phyloP scores from a whole-genome alignment of 1,140 invertebrate genomes.

The Bombus waltoni region DNA sequence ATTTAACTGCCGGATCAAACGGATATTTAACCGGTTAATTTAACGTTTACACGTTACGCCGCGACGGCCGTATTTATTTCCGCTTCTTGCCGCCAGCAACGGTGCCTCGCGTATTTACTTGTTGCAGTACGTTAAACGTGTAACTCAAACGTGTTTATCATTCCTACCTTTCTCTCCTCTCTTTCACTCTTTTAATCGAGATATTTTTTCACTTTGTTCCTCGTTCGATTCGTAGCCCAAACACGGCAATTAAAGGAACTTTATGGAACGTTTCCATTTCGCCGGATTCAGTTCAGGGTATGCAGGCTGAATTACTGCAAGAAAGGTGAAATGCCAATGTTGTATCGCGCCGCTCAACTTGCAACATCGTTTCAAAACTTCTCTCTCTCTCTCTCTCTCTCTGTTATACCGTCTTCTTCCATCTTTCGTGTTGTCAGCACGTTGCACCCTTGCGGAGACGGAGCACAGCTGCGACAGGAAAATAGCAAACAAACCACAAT shows the following conservation, averaged over 20 bases:
- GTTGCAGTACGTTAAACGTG: constrained; percentile 36
- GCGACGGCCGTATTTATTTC: constrained; percentile 57
- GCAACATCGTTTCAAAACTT: constrained; percentile 46
- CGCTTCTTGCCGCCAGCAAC: constrained; percentile 46
- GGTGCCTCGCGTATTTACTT: constrained; percentile 49
- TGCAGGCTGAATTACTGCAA: constrained; percentile 40
- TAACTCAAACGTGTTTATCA: constrained; percentile 15
- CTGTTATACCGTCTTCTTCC: not conserved
- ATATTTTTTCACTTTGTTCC: constrained; percentile 15
- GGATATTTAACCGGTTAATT: constrained; percentile 67
- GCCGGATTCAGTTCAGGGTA: constrained; percentile 20
- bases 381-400: constrained; percentile 14
- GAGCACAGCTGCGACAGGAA: not conserved
- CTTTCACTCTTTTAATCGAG: not conserved
- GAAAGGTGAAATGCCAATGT: constrained; percentile 28
- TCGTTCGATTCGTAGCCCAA: not conserved
- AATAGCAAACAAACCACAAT: constrained; percentile 29
- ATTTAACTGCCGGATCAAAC: constrained; percentile 53
- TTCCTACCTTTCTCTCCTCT: not conserved
- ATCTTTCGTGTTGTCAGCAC: not conserved
- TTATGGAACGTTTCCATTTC: constrained; percentile 35
- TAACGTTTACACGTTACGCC: constrained; percentile 60
- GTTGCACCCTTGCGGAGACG: constrained; percentile 26
- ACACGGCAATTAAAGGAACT: constrained; percentile 46
- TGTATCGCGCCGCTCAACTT: constrained; percentile 43